Percentiles rank a stretch among this genome's conserved stretches.
Evolutionary conservation across 2,888 invertebrate species (phyloP).

Genomic region (Melangyna quadrimaculata): DNA sequence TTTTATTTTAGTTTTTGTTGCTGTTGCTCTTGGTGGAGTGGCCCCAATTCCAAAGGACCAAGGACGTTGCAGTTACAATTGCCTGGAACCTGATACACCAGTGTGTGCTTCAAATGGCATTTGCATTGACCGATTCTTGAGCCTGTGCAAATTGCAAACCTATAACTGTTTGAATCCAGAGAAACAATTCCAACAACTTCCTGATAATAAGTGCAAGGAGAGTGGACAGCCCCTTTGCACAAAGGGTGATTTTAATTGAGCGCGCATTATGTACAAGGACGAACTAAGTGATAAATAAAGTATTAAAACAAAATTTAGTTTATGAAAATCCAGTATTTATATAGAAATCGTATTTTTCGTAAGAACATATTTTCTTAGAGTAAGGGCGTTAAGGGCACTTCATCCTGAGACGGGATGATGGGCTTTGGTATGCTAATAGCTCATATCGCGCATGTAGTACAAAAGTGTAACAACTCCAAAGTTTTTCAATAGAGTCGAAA

Average conservation of each 20-base stretch:
- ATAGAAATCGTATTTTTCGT: no score
- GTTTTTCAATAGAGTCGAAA: no score
- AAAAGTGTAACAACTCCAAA: no score
- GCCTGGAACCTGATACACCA: conserved; percentile 70
- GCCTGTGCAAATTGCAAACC: conserved; percentile 73
- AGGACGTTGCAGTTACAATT: conserved; percentile 73
- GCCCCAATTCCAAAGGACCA: not conserved
- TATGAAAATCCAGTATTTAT: no score
- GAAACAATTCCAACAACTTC: conserved; percentile 74
- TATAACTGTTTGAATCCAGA: conserved; percentile 76
- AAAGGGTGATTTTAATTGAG: conserved; percentile 2
- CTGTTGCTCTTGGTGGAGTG: conserved; percentile 4
- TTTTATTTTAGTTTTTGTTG: not conserved
- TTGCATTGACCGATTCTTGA: conserved; percentile 74
- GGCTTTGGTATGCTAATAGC: no score
- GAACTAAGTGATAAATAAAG: not conserved
- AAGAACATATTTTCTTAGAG: no score
- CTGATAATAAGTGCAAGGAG: conserved; percentile 74
- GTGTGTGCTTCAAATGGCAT: conserved; percentile 75
- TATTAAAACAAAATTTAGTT: no score
- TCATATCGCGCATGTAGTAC: no score
- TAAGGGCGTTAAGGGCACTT: no score
- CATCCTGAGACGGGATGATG: no score
- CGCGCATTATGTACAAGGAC: not conserved
- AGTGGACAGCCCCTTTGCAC: conserved; percentile 7